Evolutionary conservation across 2,888 invertebrate species (phyloP).

Genomic region (Apodemia duryi): DNA sequence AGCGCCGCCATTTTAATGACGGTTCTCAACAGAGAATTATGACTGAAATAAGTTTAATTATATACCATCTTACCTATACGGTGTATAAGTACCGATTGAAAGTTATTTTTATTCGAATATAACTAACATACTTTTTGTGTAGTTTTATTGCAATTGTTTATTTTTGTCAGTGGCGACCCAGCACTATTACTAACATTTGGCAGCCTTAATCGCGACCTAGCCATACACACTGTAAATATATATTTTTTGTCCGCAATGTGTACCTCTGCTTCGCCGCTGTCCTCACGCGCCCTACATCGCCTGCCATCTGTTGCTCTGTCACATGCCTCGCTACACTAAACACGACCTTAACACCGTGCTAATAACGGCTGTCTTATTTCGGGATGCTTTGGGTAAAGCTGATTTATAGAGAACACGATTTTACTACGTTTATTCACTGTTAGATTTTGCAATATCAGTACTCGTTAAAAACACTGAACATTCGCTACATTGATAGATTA

Average conservation of each 20-base stretch:
- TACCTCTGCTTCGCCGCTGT: conserved; percentile 66
- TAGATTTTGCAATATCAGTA: neutral
- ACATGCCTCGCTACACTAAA: conserved; percentile 75
- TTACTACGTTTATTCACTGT: neutral
- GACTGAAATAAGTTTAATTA: neutral
- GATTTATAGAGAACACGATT: conserved; percentile 20
- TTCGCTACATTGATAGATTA: neutral
- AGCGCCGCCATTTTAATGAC: neutral
- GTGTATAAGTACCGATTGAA: neutral
- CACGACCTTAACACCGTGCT: conserved; percentile 61
- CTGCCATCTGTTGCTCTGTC: conserved; percentile 68
- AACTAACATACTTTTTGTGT: neutral
- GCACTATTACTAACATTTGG: neutral
- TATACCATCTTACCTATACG: neutral
- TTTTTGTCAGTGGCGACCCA: neutral
- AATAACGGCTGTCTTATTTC: conserved; percentile 42
- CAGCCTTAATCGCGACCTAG: neutral
- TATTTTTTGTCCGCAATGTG: conserved; percentile 20
- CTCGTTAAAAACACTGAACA: neutral
- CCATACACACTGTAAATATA: conserved; percentile 20
- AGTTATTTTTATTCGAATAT: neutral
- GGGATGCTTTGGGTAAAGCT: conserved; percentile 35
- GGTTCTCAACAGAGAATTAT: neutral
- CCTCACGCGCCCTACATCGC: conserved; percentile 67
- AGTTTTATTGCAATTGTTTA: neutral